phyloP scores from a whole-genome alignment of 2,113 vertebrate species.

The Nerophis lumbriciformis region DNA sequence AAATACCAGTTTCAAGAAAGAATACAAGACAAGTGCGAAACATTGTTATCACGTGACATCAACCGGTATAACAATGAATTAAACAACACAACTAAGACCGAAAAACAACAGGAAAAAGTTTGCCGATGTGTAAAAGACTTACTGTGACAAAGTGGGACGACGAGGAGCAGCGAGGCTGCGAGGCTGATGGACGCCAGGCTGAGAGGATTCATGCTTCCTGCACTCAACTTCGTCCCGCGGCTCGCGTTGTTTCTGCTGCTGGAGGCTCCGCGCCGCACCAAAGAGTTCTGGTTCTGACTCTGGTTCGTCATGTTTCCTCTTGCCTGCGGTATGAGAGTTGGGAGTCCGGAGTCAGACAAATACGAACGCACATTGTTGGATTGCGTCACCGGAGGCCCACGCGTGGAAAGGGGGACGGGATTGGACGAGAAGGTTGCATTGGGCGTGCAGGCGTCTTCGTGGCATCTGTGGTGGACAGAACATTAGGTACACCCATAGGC shows the following conservation, averaged over 20 bases:
- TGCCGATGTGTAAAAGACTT: slow-evolving; percentile 18
- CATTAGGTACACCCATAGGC: background rate
- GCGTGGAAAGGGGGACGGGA: background rate
- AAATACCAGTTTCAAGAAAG: no score
- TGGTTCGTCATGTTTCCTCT: background rate
- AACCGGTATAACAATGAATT: no score
- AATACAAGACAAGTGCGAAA: no score
- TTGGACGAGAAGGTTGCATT: background rate
- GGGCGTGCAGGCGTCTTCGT: background rate
- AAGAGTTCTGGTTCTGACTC: slow-evolving; percentile 20
- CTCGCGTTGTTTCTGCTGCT: slow-evolving; percentile 22
- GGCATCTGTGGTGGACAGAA: background rate
- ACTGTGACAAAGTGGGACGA: slow-evolving; percentile 57
- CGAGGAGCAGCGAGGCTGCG: slow-evolving; percentile 60
- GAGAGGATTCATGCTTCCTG: slow-evolving; percentile 46
- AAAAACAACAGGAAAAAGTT: background rate
- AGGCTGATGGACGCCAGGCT: slow-evolving; percentile 54
- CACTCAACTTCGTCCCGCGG: slow-evolving; percentile 4
- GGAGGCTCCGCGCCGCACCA: slow-evolving; percentile 39
- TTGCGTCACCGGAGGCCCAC: slow-evolving; percentile 54
- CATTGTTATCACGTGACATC: no score
- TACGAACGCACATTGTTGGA: slow-evolving; percentile 52
- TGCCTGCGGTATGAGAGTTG: background rate
- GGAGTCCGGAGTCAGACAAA: slow-evolving; percentile 19
- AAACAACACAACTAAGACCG: background rate